A percentile compares a stretch with the other conserved stretches of the same genome.
phyloP scores from a whole-genome alignment of 2,797 vertebrate genomes.

The Typhlichthys eigenmanni region DNA sequence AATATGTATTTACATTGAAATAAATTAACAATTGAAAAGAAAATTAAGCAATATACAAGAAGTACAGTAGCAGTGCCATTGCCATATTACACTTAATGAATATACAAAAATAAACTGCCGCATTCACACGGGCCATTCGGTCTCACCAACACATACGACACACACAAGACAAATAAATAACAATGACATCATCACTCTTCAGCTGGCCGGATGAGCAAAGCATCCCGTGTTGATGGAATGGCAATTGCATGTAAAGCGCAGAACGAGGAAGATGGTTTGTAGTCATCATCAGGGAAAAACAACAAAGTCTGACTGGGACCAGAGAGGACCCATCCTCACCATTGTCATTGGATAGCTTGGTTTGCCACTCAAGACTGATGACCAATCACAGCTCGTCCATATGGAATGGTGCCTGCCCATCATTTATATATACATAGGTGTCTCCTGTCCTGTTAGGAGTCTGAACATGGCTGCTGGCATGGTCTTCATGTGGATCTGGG shows the following conservation, averaged over 20 bases:
- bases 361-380: conserved; percentile 16
- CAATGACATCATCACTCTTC: conserved; percentile 40
- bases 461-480: conserved; percentile 99
- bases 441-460: conserved; percentile 97
- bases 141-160: conserved; percentile 68
- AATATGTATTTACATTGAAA: conserved; percentile 77
- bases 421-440: conserved; percentile 92
- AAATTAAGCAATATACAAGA: conserved; percentile 66
- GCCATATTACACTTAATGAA: conserved; percentile 68
- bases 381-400: conserved; percentile 38
- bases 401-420: conserved; percentile 24
- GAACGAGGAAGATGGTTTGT: conserved; percentile 34
- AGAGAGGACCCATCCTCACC: conserved; percentile 24
- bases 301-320: conserved; percentile 11
- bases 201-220: conserved; percentile 51
- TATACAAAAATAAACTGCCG: conserved; percentile 65
- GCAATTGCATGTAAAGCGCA: conserved; percentile 53
- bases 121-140: conserved; percentile 58
- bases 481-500: conserved; percentile 98
- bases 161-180: conserved; percentile 77
- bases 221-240: conserved; percentile 49
- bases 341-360: conserved; percentile 26
- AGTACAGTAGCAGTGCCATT: conserved; percentile 59
- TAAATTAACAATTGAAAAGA: conserved; percentile 65
- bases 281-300: conserved; percentile 37